These are phyloP conservation scores for Macrosoma leucophasiata DNA, from an alignment of 2,888 invertebrate species.

Conservation along the genomic window DNA sequence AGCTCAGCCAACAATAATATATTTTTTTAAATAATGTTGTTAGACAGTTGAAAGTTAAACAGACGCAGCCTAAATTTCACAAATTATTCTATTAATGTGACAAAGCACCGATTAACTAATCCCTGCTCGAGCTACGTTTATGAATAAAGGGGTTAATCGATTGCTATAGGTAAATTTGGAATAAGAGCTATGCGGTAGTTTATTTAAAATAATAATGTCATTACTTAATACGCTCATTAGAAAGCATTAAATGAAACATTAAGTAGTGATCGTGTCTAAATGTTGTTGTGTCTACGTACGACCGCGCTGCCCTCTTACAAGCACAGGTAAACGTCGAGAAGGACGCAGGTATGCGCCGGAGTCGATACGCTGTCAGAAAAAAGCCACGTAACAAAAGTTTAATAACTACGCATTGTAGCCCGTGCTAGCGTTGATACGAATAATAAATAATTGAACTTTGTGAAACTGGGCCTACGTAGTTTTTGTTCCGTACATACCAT, in stretches of 20 bases:
- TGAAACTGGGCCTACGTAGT: conserved; percentile 30
- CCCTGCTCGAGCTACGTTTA: too few relatives aligned
- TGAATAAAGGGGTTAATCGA: too few relatives aligned
- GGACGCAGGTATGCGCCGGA: conserved; percentile 57
- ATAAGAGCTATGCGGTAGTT: too few relatives aligned
- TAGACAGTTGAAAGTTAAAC: too few relatives aligned
- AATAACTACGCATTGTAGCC: conserved; percentile 54
- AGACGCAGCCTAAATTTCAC: too few relatives aligned
- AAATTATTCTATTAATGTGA: too few relatives aligned
- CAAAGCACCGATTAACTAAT: too few relatives aligned
- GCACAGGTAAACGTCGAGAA: conserved; percentile 60
- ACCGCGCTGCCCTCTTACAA: conserved; percentile 44
- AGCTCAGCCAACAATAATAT: too few relatives aligned
- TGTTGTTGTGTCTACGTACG: conserved; percentile 31
- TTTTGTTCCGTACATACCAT: conserved; percentile 27
- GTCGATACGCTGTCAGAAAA: conserved; percentile 35
- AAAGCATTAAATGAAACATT: neutral
- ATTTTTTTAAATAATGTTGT: too few relatives aligned
- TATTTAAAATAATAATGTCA: too few relatives aligned
- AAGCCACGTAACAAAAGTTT: conserved; percentile 63
- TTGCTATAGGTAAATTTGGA: too few relatives aligned
- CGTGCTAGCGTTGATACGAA: conserved; percentile 32
- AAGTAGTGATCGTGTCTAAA: conserved; percentile 30
- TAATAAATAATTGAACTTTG: conserved; percentile 34
- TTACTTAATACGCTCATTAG: too few relatives aligned